Evolutionary conservation across 2,113 vertebrate species (phyloP).

Genomic region (Aldabrachelys gigantea): DNA sequence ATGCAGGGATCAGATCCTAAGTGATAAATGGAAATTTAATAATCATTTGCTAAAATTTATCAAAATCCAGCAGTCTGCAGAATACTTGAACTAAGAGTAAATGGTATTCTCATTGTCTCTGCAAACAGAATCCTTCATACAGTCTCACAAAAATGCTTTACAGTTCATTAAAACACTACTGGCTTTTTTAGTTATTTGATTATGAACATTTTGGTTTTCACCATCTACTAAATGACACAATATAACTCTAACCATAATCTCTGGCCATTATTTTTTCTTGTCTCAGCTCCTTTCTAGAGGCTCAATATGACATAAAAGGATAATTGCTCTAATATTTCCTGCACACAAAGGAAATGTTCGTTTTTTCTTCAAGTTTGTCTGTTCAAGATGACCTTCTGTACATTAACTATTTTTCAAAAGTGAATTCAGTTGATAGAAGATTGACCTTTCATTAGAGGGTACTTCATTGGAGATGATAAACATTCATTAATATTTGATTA

Average conservation of each 20-base stretch:
- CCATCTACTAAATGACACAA: slow-evolving; percentile 65
- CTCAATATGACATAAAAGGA: slow-evolving; percentile 53
- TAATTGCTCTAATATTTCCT: slow-evolving; percentile 61
- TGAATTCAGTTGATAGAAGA: slow-evolving; percentile 14
- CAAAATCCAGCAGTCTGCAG: slow-evolving; percentile 51
- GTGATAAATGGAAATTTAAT: neutral
- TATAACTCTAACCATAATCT: slow-evolving; percentile 61
- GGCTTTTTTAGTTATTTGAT: slow-evolving; percentile 60
- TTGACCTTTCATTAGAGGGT: slow-evolving; percentile 40
- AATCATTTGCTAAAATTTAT: slow-evolving; percentile 55
- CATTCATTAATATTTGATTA: slow-evolving; percentile 2
- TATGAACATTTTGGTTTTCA: slow-evolving; percentile 61
- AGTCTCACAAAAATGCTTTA: slow-evolving; percentile 54
- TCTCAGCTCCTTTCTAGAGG: slow-evolving; percentile 57
- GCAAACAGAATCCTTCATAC: slow-evolving; percentile 49
- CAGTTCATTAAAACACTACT: slow-evolving; percentile 44
- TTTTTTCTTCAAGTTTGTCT: slow-evolving; percentile 31
- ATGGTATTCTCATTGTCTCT: slow-evolving; percentile 48
- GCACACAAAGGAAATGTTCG: neutral
- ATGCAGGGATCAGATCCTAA: neutral
- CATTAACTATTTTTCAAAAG: neutral
- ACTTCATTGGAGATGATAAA: slow-evolving; percentile 37
- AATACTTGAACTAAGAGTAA: slow-evolving; percentile 23
- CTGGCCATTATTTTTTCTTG: slow-evolving; percentile 57
- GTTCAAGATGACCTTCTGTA: slow-evolving; percentile 30